These are phyloP conservation scores for Musca domestica DNA, from an alignment of 1,140 invertebrate genomes.

Conservation along the genomic window DNA sequence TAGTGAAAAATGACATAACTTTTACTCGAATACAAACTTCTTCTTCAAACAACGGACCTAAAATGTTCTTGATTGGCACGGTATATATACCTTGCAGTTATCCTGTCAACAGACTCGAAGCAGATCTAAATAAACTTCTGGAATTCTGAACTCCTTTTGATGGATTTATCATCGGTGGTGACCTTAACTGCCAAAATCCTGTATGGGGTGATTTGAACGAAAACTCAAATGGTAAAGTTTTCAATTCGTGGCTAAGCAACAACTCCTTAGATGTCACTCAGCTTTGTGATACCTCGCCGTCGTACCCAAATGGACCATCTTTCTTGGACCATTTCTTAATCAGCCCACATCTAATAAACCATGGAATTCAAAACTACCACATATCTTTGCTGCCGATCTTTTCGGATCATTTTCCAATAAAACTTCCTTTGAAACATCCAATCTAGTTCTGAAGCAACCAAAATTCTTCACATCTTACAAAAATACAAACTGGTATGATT, in stretches of 20 bases:
- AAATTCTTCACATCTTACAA: neutral
- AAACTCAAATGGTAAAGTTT: neutral
- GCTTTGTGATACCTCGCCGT: neutral
- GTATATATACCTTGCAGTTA: no score
- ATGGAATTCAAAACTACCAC: neutral
- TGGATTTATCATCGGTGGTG: neutral
- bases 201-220: neutral
- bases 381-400: neutral
- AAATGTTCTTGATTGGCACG: neutral
- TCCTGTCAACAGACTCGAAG: neutral
- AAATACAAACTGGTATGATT: neutral
- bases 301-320: neutral
- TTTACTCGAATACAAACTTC: neutral
- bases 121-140: neutral
- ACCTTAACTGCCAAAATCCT: neutral
- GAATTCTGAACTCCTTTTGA: neutral
- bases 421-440: neutral
- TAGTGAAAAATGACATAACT: neutral
- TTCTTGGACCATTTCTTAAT: neutral
- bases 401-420: neutral
- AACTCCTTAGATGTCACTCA: neutral
- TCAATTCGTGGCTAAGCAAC: neutral
- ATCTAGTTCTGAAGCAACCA: neutral
- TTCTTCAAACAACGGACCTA: neutral
- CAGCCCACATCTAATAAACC: neutral